Evolutionary conservation across 2,888 invertebrate species (phyloP).

Genomic region (Noctua pronuba): DNA sequence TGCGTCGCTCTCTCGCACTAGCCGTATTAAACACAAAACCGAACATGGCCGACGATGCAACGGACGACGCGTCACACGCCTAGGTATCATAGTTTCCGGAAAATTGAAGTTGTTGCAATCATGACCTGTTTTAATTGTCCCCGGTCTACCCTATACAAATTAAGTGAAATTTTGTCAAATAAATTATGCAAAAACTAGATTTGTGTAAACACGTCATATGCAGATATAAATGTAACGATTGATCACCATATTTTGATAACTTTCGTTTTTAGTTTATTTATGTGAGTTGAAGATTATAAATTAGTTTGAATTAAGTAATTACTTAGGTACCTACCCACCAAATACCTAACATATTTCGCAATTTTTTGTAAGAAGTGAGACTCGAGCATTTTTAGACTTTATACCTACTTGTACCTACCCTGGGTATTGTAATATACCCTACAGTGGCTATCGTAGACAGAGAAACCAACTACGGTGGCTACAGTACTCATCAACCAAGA

Average conservation of each 20-base stretch:
- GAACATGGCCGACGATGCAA: too few relatives aligned
- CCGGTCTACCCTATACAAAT: neutral
- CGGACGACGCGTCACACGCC: too few relatives aligned
- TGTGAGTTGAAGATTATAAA: conserved; percentile 1
- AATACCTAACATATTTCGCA: neutral
- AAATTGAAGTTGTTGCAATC: too few relatives aligned
- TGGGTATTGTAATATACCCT: too few relatives aligned
- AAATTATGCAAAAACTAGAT: conserved; percentile 16
- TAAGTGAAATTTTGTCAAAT: conserved; percentile 28
- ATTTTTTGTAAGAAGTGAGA: conserved; percentile 1
- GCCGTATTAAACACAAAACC: too few relatives aligned
- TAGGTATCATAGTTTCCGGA: too few relatives aligned
- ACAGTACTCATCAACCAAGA: neutral
- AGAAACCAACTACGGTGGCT: too few relatives aligned
- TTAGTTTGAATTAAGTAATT: conserved; percentile 9
- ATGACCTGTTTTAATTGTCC: too few relatives aligned
- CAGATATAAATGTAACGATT: neutral
- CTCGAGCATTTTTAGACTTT: neutral
- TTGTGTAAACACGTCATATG: conserved; percentile 20
- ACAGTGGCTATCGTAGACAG: too few relatives aligned
- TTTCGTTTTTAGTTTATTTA: conserved; percentile 31
- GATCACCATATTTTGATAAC: conserved; percentile 39
- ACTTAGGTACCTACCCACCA: neutral
- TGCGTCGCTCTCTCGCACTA: too few relatives aligned
- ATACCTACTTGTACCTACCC: neutral